phyloP scores from a whole-genome alignment of 2,797 vertebrate species.

The Dendrocincla tyrannina region DNA sequence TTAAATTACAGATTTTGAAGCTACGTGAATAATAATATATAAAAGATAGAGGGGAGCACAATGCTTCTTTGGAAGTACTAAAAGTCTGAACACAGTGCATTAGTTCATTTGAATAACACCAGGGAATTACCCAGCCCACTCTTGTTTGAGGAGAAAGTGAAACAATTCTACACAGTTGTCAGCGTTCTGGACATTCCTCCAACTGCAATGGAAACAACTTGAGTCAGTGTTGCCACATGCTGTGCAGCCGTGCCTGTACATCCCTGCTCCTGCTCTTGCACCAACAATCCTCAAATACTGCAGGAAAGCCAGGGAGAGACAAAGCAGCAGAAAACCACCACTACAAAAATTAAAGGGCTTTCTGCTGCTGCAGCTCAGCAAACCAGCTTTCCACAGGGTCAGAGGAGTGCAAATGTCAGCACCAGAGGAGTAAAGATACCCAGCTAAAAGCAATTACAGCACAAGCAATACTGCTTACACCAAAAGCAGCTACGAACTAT shows the following conservation, averaged over 20 bases:
- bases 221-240: neutral
- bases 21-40: neutral
- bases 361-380: neutral
- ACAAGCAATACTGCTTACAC: neutral
- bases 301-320: neutral
- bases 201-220: neutral
- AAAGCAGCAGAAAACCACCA: neutral
- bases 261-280: neutral
- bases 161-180: neutral
- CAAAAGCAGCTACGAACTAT: neutral
- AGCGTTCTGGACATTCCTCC: neutral
- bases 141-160: neutral
- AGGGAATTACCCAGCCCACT: neutral
- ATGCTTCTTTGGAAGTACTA: neutral
- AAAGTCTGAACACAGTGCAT: neutral
- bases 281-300: neutral
- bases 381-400: neutral
- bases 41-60: fast-evolving
- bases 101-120: neutral
- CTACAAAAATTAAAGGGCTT: neutral
- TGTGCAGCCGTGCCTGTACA: neutral
- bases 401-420: neutral
- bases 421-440: neutral
- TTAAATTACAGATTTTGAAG: neutral
- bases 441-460: neutral